phyloP scores from a whole-genome alignment of 2,113 vertebrate genomes.

The Zingel zingel region DNA sequence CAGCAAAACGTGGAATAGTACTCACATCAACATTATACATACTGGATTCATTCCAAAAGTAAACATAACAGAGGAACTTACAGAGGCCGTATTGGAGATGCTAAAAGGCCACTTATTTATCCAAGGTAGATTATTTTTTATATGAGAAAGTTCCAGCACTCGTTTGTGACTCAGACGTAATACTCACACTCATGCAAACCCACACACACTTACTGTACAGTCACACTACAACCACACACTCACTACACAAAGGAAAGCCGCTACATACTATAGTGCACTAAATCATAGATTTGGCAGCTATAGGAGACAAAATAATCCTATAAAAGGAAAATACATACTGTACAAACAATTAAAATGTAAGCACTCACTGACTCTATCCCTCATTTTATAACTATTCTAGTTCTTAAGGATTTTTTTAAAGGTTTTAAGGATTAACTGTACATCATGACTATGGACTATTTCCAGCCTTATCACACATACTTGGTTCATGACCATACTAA shows the following conservation, averaged over 20 bases:
- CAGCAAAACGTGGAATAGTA: slow-evolving; percentile 73
- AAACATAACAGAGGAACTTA: slow-evolving; percentile 72
- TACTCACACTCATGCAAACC: slow-evolving; percentile 59
- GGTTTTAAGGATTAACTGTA: slow-evolving; percentile 66
- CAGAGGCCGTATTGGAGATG: slow-evolving; percentile 75
- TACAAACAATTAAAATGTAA: slow-evolving; percentile 64
- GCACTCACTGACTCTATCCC: slow-evolving; percentile 64
- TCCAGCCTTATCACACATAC: slow-evolving; percentile 53
- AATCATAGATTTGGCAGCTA: slow-evolving; percentile 74
- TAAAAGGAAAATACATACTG: slow-evolving; percentile 59
- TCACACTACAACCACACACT: slow-evolving; percentile 54
- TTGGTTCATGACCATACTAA: slow-evolving; percentile 56
- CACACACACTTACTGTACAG: slow-evolving; percentile 46
- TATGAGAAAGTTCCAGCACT: slow-evolving; percentile 48
- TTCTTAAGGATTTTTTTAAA: slow-evolving; percentile 56
- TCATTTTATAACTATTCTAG: slow-evolving; percentile 57
- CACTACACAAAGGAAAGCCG: slow-evolving; percentile 57
- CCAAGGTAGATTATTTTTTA: slow-evolving; percentile 71
- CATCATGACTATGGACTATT: slow-evolving; percentile 57
- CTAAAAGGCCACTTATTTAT: slow-evolving; percentile 81
- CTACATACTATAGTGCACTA: slow-evolving; percentile 70
- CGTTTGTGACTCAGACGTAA: slow-evolving; percentile 31
- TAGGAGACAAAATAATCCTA: slow-evolving; percentile 60
- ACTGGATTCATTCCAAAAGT: slow-evolving; percentile 72
- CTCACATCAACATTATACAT: slow-evolving; percentile 62